A percentile compares a stretch with the other conserved stretches of the same genome.
phyloP scores from a whole-genome alignment of 2,797 vertebrate species.

The Craterocephalus amniculus region DNA sequence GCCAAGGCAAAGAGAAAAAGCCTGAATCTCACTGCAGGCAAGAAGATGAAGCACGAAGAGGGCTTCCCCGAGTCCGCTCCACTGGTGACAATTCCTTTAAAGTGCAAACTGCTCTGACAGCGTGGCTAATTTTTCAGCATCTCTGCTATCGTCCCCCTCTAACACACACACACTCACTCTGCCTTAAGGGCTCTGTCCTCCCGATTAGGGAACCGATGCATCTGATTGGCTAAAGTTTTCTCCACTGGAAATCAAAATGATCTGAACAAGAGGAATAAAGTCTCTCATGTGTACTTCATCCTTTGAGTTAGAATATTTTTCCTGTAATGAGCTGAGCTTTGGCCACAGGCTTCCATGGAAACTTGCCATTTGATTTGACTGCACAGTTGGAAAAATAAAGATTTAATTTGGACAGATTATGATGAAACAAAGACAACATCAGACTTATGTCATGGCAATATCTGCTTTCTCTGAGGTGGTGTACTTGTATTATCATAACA shows the following conservation, averaged over 20 bases:
- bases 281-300: conserved; percentile 31
- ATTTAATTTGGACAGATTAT: background rate
- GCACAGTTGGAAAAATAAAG: conserved; percentile 5
- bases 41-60: conserved; percentile 80
- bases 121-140: conserved; percentile 85
- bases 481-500: background rate
- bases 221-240: conserved; percentile 66
- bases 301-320: conserved; percentile 40
- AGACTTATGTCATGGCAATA: background rate
- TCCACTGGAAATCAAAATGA: conserved; percentile 58
- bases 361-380: conserved; percentile 7
- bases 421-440: background rate
- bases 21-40: conserved; percentile 81
- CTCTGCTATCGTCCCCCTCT: conserved; percentile 39
- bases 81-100: conserved; percentile 85
- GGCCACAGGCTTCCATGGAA: conserved; percentile 4
- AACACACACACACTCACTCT: conserved; percentile 12
- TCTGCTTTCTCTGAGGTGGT: background rate
- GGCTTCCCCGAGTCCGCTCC: conserved; percentile 81
- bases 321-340: conserved; percentile 17
- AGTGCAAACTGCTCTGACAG: conserved; percentile 86
- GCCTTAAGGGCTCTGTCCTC: conserved; percentile 65
- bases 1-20: conserved; percentile 24
- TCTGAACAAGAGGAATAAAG: conserved; percentile 31
- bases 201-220: conserved; percentile 53